phyloP scores from a whole-genome alignment of 1,140 invertebrate genomes.

The Holcopasites calliopsidis region DNA sequence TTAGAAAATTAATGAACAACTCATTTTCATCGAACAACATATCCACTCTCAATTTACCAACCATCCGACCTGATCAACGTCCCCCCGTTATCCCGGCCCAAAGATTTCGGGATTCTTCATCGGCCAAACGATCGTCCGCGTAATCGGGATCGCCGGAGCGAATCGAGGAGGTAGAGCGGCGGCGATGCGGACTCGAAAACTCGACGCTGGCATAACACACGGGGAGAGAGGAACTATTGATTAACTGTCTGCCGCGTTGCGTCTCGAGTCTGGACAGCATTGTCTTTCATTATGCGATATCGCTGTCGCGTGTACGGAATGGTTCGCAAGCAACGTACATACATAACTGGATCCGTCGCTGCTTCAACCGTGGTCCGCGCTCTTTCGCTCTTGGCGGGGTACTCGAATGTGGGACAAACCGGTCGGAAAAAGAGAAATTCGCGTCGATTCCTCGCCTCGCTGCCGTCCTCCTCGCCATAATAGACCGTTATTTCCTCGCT shows the following conservation, averaged over 20 bases:
- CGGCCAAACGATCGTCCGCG: not conserved
- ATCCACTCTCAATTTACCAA: no score
- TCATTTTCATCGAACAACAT: no score
- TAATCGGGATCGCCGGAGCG: conserved; percentile 1
- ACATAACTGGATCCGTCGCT: no score
- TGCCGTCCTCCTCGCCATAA: no score
- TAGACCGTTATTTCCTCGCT: not conserved
- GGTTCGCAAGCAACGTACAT: conserved; percentile 6
- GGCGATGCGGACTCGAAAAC: conserved; percentile 43
- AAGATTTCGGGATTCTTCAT: not conserved
- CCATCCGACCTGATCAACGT: no score
- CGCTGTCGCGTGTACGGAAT: conserved; percentile 26
- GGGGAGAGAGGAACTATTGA: conserved; percentile 65
- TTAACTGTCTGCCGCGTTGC: conserved; percentile 67
- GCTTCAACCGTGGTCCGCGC: not conserved
- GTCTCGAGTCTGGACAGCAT: conserved; percentile 61
- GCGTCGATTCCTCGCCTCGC: not conserved
- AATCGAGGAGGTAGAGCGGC: not conserved
- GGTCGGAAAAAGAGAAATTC: conserved; percentile 35
- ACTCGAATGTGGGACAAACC: conserved; percentile 21
- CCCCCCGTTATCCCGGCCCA: no score
- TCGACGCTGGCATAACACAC: conserved; percentile 40
- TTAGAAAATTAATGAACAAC: no score
- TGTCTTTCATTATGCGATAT: conserved; percentile 66
- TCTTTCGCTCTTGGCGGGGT: not conserved